Base-by-base conservation (phyloP, 2,888 invertebrate species). In the Orchesellides sinensis region DNA sequence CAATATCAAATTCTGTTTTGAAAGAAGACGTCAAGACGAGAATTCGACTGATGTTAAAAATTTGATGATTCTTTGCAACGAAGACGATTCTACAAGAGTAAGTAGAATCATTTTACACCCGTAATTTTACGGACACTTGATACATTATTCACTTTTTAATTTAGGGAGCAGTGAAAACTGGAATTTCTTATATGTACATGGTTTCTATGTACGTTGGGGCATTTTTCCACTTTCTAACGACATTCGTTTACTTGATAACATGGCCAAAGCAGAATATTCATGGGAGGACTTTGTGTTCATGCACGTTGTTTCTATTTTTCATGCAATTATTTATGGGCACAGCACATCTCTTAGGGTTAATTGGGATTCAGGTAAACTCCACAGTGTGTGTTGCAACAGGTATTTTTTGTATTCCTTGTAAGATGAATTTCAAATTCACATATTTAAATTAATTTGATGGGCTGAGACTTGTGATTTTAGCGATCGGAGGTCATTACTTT, bases 221-320 rank as follows among this genome's bases (percentile, higher is more conserved):
- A 45, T 14, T 52, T 2, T 82, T 82, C 25, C 75, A 82, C 27
- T 21, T 63, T 0, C 12, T 75, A 0, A 82, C 82, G 0, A 32
- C 75, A 0, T 2, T 65, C 1, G 69, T 70, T 1, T 70, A 82
- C 35, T 5, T 63, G 21, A 29, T 82, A 5, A 82, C 75, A 0
- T 75, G 75, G 75, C 12, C 21, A 5, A 70, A 82, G 19, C 82
- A 75, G 14, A 82, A 82, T 47, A 70, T 82, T 65, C 82, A 82
- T 52, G 82, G 82, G 12, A 75, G 47, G 14, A 75, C 70, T 0
- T 17, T 82, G 1, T 82, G 69, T 10, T 75, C 70, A 6, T 75
- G 75, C 35, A 82, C 82, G 0, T 14, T 25, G 0, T 61, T 70
- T 2, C 17, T 75, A 29, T 63, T 69, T n/a, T 69, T 70, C 29